Conservation (phyloP, 2,113 vertebrate genomes). For the Lycaon pictus region DNA sequence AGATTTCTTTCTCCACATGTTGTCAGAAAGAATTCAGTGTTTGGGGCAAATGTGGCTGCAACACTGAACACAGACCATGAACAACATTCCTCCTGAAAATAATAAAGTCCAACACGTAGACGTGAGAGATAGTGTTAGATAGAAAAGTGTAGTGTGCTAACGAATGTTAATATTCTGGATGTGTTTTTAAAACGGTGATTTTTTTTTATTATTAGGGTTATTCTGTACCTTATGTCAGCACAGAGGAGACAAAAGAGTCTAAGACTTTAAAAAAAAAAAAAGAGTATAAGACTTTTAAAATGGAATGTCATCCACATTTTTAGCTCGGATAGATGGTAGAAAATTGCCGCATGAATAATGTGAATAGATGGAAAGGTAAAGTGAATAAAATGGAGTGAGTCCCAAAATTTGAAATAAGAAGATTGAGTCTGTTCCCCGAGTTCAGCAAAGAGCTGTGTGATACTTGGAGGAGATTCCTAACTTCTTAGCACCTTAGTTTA, state of each 20-base stretch:
- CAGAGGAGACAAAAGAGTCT: slow-evolving; percentile 51
- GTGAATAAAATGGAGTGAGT: background rate
- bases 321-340: background rate
- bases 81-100: background rate
- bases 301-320: slow-evolving; percentile 67
- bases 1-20: background rate
- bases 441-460: background rate
- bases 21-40: background rate
- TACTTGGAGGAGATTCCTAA: background rate
- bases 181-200: background rate
- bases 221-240: slow-evolving; percentile 23
- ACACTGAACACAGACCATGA: background rate
- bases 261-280: slow-evolving; percentile 40
- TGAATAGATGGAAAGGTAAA: slow-evolving; percentile 25
- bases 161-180: background rate
- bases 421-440: background rate
- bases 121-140: background rate
- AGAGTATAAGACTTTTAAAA: slow-evolving; percentile 52
- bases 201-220: slow-evolving; percentile 22
- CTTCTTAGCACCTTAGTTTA: background rate
- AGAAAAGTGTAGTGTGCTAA: background rate
- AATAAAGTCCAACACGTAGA: background rate
- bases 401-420: slow-evolving; percentile 24
- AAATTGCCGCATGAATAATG: slow-evolving; percentile 65
- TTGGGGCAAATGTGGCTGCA: background rate